phyloP scores from a whole-genome alignment of 2,113 vertebrate species.

The Neopipo cinnamomea region DNA sequence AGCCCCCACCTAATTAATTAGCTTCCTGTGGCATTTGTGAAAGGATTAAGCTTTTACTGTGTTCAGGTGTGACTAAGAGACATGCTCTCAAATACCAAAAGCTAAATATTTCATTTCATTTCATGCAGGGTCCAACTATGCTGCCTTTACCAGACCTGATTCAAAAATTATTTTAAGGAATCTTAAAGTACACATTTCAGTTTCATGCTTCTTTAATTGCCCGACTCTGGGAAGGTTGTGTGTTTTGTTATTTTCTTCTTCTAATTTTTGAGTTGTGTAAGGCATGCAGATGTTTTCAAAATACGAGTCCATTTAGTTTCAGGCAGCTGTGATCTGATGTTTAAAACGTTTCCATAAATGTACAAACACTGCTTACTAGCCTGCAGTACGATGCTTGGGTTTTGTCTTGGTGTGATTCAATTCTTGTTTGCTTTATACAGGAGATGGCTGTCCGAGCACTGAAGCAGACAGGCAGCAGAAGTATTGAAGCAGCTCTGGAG shows the following conservation, averaged over 20 bases:
- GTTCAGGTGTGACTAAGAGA: neutral
- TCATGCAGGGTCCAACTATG: neutral
- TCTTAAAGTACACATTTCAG: neutral
- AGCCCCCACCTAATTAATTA: neutral
- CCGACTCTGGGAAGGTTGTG: neutral
- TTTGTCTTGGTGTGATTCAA: neutral
- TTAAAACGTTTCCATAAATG: neutral
- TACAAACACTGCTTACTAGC: neutral
- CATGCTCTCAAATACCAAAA: neutral
- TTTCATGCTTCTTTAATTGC: neutral
- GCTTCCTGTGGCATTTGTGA: neutral
- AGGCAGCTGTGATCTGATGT: neutral
- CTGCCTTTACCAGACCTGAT: neutral
- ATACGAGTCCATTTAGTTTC: neutral
- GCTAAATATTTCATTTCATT: neutral
- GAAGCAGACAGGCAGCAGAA: conserved; percentile 96
- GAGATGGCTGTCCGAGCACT: conserved; percentile 96
- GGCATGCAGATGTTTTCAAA: neutral
- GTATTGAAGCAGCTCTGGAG: conserved; percentile 93
- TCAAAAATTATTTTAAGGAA: neutral
- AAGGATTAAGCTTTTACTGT: neutral
- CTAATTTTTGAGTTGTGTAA: neutral
- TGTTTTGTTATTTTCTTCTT: neutral
- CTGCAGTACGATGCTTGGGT: neutral
- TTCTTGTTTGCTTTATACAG: conserved; percentile 64